These are phyloP conservation scores for Taurulus bubalis DNA, from an alignment of 2,113 vertebrate species.

Conservation along the genomic window DNA sequence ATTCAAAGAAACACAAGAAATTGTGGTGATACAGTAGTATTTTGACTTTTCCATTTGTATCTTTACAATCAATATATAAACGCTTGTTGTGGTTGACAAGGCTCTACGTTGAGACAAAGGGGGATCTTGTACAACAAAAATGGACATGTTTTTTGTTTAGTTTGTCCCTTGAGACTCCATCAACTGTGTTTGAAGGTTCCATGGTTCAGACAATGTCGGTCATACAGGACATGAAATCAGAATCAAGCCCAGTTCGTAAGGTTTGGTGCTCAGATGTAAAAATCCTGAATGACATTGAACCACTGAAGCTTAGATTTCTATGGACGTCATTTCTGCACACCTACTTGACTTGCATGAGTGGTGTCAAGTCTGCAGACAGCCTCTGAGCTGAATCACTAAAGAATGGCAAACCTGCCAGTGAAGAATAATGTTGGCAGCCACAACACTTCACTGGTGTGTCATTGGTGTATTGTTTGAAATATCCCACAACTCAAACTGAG, in stretches of 20 bases:
- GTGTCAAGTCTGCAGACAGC: neutral
- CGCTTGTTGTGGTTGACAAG: slow-evolving; percentile 12
- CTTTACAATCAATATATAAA: slow-evolving; percentile 15
- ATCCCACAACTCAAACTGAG: neutral
- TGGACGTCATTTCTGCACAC: slow-evolving; percentile 1
- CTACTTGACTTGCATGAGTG: slow-evolving; percentile 25
- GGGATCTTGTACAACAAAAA: neutral
- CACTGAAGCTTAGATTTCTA: slow-evolving; percentile 1
- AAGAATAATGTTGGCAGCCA: slow-evolving; percentile 7
- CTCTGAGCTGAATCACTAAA: slow-evolving; percentile 14
- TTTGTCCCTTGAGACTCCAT: neutral
- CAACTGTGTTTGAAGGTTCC: neutral
- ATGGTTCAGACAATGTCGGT: neutral
- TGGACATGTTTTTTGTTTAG: neutral
- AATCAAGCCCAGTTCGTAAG: neutral
- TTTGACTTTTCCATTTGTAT: slow-evolving; percentile 1
- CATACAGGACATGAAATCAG: neutral
- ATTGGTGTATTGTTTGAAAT: neutral
- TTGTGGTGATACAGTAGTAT: neutral
- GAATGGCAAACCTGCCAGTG: slow-evolving; percentile 15
- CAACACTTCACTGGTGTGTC: neutral
- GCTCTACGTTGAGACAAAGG: neutral
- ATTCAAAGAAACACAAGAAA: neutral
- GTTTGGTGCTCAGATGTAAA: neutral
- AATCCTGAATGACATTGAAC: neutral